Conservation (phyloP, 2,113 vertebrate genomes). For the Antechinus stuartii region DNA sequence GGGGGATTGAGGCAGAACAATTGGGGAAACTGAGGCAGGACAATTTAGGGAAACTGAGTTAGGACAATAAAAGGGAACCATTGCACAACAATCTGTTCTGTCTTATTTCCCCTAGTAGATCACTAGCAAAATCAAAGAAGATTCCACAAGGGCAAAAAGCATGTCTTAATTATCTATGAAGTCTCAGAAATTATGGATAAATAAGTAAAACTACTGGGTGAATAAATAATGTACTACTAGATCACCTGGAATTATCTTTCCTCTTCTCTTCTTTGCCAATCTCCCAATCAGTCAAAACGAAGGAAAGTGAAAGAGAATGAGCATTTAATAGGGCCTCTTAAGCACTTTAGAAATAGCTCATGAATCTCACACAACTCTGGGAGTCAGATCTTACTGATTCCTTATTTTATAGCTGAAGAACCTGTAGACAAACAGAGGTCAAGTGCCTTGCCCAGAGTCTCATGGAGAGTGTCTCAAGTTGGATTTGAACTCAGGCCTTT, state of each 20-base stretch:
- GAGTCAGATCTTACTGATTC: background rate
- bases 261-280: background rate
- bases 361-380: background rate
- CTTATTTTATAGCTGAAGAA: background rate
- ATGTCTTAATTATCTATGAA: background rate
- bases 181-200: background rate
- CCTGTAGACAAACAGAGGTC: background rate
- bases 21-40: too few species aligned
- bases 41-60: too few species aligned
- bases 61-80: too few species aligned
- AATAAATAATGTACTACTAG: background rate
- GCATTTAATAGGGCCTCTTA: background rate
- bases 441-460: background rate
- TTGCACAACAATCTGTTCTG: background rate
- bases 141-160: background rate
- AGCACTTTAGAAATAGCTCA: background rate
- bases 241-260: background rate
- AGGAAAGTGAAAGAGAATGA: background rate
- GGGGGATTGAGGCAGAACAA: too few species aligned
- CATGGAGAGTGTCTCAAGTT: background rate
- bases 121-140: background rate
- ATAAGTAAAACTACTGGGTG: background rate
- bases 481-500: too few species aligned
- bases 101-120: background rate
- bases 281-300: background rate